Base-by-base conservation (phyloP, 2,113 vertebrate genomes). In the Ciconia boyciana region DNA sequence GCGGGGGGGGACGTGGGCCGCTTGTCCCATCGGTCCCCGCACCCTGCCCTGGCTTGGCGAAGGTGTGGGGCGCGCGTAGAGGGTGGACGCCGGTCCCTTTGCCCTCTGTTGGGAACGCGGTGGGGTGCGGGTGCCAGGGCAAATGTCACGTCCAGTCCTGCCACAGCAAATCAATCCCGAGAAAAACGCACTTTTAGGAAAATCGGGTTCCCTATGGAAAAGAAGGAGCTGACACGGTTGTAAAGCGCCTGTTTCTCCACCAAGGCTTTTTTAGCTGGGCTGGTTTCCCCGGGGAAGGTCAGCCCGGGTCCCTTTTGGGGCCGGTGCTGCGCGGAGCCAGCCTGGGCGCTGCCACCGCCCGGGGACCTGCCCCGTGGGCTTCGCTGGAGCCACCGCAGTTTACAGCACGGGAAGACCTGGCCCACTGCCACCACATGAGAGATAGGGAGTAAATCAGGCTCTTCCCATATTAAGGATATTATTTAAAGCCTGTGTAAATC, bases 401-500 rank as follows among this genome's bases (percentile, higher is more conserved):
- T 25, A 3, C 25, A 36, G 60, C 85, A 20, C 11, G 13, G 66
- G 65, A 20, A 44, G n/a, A 26, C 26, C 70, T 90, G 88, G 90
- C 70, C 70, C 44, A 0, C 1, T 43, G 76, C 89, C 89, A 44
- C 86, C 48, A 4, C 74, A 4, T 36, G 61, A 39, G 84, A 51
- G 79, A 65, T 2, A n/a, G 90, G 83, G 93, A 80, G 54, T 44
- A 52, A 69, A 83, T 62, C 62, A 36, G 68, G 83, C 89, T 83
- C 71, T 87, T 80, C 80, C 72, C 83, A 25, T 90, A 46, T 65
- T 61, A 71, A 92, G 86, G 94, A 44, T 61, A 57, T 93, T 85
- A 86, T 85, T 94, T 88, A 83, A 96, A 95, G 78, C 92, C 62
- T 16, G 41, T 79, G 75, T n/a, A 71, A 88, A 85, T 68, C 79